Base-by-base conservation (phyloP, 1,140 invertebrate genomes). In the Agrypnia vestita region DNA sequence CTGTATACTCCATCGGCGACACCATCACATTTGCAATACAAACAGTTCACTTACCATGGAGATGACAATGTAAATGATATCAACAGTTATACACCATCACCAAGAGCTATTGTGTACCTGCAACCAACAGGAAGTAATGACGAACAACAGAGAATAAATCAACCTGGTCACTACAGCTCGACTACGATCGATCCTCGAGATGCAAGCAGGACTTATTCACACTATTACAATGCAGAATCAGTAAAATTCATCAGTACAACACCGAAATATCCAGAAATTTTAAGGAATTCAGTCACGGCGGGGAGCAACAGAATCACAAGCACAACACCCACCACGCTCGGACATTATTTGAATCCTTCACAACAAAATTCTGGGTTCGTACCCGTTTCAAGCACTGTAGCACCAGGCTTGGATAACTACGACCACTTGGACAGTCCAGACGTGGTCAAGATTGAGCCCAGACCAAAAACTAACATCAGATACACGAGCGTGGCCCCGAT, bases 391-490 rank as follows among this genome's bases (percentile, higher is more conserved):
- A 83, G 79, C 46, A 83, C 82, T n/a, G 61, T 64, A 12, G 71
- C 76, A 10, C 79, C 76, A 3, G 64, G 25, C 7, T 67, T 78
- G 47, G 67, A 81, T 53, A 75, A 56, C 9, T 82, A 82, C 59
- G 81, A 82, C 47, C 81, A 82, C 56, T 69, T 82, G 71, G 78
- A 82, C 46, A 59, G 56, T 9, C 76, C 79, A 9, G 76, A 80
- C 46, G 76, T 80, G 25, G 21, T 21, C 17, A 78, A 77, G 44
- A 62, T 62, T 69, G 61, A 55, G 8, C 55, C 49, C 8, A 78
- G 59, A 55, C 76, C 56, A 0, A 61, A 78, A 49, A 25, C 51
- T 6, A 55, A n/a, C 13, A n/a, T 78, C n/a, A 53, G 64, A 9
- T 83, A 80, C 19, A 80, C 82, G 17, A 83, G 75, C 35, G 13